Evolutionary conservation across 2,113 vertebrate genomes (phyloP).

Genomic region (Thunnus maccoyii): DNA sequence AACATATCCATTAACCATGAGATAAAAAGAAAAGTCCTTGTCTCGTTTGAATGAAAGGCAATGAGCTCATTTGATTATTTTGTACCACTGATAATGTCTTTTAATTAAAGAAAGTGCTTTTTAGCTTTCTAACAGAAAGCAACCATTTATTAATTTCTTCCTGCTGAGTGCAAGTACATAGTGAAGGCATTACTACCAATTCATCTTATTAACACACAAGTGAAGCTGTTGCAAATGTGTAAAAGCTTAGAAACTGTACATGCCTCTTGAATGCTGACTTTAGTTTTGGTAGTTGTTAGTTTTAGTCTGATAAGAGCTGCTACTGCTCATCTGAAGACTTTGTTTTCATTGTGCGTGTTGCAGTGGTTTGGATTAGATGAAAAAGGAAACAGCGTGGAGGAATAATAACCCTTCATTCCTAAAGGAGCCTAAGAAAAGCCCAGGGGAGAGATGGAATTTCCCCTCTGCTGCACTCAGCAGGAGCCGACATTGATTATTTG

Average conservation of each 20-base stretch:
- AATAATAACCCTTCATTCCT: slow-evolving; percentile 57
- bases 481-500: slow-evolving; percentile 73
- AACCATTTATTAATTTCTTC: background rate
- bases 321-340: background rate
- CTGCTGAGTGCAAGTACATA: background rate
- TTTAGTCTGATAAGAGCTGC: background rate
- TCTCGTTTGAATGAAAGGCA: background rate
- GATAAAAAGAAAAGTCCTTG: slow-evolving; percentile 2
- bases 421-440: slow-evolving; percentile 44
- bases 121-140: background rate
- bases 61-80: background rate
- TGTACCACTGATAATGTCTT: background rate
- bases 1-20: slow-evolving; percentile 48
- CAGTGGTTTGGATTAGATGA: slow-evolving; percentile 43
- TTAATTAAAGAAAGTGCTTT: background rate
- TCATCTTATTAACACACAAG: background rate
- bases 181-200: background rate
- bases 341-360: background rate
- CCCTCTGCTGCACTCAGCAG: slow-evolving; percentile 59
- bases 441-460: slow-evolving; percentile 70
- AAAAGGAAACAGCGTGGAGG: slow-evolving; percentile 28
- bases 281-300: background rate
- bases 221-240: background rate
- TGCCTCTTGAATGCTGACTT: background rate
- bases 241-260: background rate